These are phyloP conservation scores for Spisula solida DNA, from an alignment of 2,888 invertebrate species.

Conservation along the genomic window DNA sequence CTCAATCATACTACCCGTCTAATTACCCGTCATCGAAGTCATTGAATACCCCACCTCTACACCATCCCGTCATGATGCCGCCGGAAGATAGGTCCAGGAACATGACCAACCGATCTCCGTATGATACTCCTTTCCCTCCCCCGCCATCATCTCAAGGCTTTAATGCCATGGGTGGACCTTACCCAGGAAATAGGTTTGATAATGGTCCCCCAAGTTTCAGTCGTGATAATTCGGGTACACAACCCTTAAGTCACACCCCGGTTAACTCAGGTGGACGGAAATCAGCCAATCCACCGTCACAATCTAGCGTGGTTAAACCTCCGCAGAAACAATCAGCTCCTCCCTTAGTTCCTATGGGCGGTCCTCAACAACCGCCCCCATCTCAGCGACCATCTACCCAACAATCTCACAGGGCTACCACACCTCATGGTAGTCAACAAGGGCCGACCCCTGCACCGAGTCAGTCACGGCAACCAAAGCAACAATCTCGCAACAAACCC, in stretches of 20 bases:
- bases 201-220: constrained; percentile 62
- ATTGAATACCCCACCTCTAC: constrained; percentile 79
- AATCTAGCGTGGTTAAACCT: constrained; percentile 74
- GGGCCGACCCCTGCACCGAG: constrained; percentile 67
- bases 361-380: constrained; percentile 64
- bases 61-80: constrained; percentile 76
- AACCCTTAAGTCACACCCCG: constrained; percentile 77
- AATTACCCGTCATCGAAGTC: constrained; percentile 75
- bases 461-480: constrained; percentile 66
- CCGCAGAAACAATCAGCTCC: constrained; percentile 74
- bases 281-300: constrained; percentile 73
- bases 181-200: constrained; percentile 71
- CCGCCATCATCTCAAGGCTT: constrained; percentile 71
- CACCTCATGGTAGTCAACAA: constrained; percentile 65
- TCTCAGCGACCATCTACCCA: constrained; percentile 60
- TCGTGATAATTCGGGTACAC: constrained; percentile 73
- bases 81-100: constrained; percentile 68
- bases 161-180: constrained; percentile 68
- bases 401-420: constrained; percentile 72
- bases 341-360: constrained; percentile 66
- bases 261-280: constrained; percentile 75
- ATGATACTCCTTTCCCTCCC: constrained; percentile 72
- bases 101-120: constrained; percentile 71
- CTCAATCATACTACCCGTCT: constrained; percentile 74
- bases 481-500: constrained; percentile 57